Conservation (phyloP, 2,113 vertebrate genomes). For the Pandion haliaetus region DNA sequence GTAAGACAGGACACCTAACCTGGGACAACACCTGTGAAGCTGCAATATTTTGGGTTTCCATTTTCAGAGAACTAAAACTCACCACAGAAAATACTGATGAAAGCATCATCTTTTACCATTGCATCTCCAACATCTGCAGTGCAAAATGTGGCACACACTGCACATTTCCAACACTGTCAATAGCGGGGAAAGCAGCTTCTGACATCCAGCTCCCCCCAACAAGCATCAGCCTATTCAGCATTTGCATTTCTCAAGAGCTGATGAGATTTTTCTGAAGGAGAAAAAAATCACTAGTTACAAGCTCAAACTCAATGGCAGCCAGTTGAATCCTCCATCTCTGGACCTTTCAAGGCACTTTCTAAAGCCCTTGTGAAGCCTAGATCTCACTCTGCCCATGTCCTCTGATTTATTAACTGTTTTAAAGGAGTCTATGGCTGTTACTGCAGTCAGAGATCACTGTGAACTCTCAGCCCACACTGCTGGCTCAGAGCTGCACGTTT, state of each 20-base stretch:
- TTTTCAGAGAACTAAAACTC: neutral
- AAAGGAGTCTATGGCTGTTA: neutral
- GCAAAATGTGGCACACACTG: neutral
- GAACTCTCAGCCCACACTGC: neutral
- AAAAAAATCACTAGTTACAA: neutral
- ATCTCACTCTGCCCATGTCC: neutral
- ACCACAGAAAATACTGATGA: neutral
- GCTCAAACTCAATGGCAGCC: neutral
- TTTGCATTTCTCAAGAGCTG: neutral
- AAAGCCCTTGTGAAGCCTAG: neutral
- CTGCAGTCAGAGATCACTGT: neutral
- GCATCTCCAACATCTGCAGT: neutral
- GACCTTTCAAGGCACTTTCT: neutral
- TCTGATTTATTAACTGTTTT: conserved; percentile 44
- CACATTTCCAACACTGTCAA: neutral
- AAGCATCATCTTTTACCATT: neutral
- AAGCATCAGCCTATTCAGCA: neutral
- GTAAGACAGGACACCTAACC: neutral
- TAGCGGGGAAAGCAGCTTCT: neutral
- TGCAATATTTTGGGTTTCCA: neutral
- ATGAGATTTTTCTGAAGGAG: neutral
- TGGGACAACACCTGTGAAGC: neutral
- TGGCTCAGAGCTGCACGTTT: neutral
- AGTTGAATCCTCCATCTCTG: neutral
- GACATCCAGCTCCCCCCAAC: neutral